phyloP scores from a whole-genome alignment of 2,797 vertebrate species.

The Diglossa cyanea region DNA sequence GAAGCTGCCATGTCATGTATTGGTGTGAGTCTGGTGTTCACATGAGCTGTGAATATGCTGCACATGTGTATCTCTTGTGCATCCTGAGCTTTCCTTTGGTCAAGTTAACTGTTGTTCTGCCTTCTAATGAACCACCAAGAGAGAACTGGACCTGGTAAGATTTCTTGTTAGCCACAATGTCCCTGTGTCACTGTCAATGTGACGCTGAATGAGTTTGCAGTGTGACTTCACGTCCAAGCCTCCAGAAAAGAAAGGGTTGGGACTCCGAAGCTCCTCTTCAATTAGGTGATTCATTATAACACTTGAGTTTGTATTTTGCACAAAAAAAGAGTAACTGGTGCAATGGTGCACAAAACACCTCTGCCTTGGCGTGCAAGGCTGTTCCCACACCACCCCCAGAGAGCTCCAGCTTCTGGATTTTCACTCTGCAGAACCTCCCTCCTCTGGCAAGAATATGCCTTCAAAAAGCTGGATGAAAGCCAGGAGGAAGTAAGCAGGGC shows the following conservation, averaged over 20 bases:
- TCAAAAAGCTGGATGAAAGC: not conserved
- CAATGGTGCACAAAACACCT: not conserved
- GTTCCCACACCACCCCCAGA: not conserved
- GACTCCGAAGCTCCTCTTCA: not conserved
- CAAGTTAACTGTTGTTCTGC: slow-evolving; percentile 65
- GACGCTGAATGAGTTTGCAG: not conserved
- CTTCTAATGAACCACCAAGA: slow-evolving; percentile 71
- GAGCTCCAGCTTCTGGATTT: not conserved
- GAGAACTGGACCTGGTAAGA: slow-evolving; percentile 72
- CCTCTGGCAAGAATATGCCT: not conserved
- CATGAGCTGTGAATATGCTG: slow-evolving; percentile 69
- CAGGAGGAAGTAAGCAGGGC: not conserved
- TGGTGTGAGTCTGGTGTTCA: slow-evolving; percentile 74
- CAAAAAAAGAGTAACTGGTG: not conserved
- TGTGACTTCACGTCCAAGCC: not conserved
- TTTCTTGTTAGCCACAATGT: slow-evolving; percentile 54
- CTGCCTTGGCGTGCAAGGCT: not conserved
- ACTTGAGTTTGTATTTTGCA: not conserved
- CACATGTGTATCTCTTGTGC: slow-evolving; percentile 68
- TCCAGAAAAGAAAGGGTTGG: not conserved
- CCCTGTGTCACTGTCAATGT: not conserved
- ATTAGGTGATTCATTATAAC: not conserved
- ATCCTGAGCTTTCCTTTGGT: slow-evolving; percentile 68
- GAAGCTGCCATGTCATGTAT: slow-evolving; percentile 68
- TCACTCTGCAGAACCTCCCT: not conserved